phyloP scores from a whole-genome alignment of 2,797 vertebrate genomes.

The Rhyacichthys aspro region DNA sequence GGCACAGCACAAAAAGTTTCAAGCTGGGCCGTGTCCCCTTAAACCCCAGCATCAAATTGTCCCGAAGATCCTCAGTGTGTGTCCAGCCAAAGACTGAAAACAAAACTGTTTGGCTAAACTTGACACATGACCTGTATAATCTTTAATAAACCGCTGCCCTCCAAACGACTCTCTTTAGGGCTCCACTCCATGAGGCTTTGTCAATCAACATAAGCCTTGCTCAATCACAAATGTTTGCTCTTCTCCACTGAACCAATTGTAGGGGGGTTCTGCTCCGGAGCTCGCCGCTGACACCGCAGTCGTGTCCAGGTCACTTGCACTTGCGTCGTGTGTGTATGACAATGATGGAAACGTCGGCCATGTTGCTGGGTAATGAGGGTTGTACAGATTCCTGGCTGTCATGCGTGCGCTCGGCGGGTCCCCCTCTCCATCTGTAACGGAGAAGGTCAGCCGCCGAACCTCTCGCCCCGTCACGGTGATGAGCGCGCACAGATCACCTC shows the following conservation, averaged over 20 bases:
- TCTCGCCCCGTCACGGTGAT: conserved; percentile 56
- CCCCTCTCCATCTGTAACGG: conserved; percentile 59
- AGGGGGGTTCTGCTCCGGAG: conserved; percentile 15
- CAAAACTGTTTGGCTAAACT: neutral
- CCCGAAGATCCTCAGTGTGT: neutral
- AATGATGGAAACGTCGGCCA: conserved; percentile 40
- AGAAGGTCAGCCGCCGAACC: conserved; percentile 63
- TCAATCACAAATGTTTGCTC: conserved; percentile 1
- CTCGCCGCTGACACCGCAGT: conserved; percentile 31
- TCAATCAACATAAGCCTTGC: conserved; percentile 3
- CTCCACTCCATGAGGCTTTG: neutral
- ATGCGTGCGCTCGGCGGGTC: conserved; percentile 35
- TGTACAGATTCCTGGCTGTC: conserved; percentile 52
- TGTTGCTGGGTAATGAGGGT: conserved; percentile 67
- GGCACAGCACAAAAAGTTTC: conserved; percentile 28
- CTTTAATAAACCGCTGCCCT: conserved; percentile 2
- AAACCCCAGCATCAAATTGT: neutral
- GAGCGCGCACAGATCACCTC: conserved; percentile 62
- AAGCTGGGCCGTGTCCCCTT: neutral
- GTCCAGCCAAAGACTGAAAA: neutral
- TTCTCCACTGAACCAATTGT: neutral
- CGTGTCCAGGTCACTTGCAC: conserved; percentile 49
- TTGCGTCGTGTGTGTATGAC: conserved; percentile 38
- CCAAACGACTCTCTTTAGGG: neutral
- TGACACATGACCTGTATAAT: neutral